Evolutionary conservation across 2,888 invertebrate genomes (phyloP).

Genomic region (Brachyopa scutellaris): DNA sequence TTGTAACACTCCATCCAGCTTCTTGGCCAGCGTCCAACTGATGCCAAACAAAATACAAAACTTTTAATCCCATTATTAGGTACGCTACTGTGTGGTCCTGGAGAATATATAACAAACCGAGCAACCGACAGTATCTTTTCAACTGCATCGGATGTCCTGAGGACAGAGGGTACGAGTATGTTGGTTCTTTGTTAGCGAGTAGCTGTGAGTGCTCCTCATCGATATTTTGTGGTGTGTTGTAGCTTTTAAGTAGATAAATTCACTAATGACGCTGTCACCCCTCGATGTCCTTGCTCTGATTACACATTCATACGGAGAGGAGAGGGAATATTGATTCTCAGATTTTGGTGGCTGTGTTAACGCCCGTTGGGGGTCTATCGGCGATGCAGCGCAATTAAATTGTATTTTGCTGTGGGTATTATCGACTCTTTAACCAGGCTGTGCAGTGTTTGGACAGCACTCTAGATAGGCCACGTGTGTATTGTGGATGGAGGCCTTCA

Average conservation of each 20-base stretch:
- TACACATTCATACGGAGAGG: not conserved
- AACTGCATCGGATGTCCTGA: constrained; percentile 40
- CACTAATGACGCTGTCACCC: constrained; percentile 59
- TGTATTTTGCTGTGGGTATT: constrained; percentile 59
- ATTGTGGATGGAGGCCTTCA: constrained; percentile 1
- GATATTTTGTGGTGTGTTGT: constrained; percentile 29
- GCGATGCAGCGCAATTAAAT: constrained; percentile 64
- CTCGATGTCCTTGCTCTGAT: constrained; percentile 18
- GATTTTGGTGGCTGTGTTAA: not conserved
- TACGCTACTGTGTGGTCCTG: constrained; percentile 8
- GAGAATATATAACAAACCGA: not conserved
- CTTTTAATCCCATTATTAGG: constrained; percentile 70
- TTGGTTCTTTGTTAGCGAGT: constrained; percentile 12
- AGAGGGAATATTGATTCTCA: too few relatives aligned
- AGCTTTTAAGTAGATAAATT: constrained; percentile 64
- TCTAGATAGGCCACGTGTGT: constrained; percentile 10
- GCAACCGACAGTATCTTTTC: constrained; percentile 24
- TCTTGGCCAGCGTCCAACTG: constrained; percentile 61
- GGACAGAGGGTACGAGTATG: not conserved
- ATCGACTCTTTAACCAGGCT: constrained; percentile 51
- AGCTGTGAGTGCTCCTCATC: constrained; percentile 12
- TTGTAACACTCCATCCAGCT: constrained; percentile 45
- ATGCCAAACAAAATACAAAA: constrained; percentile 66
- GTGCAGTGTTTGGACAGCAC: constrained; percentile 55
- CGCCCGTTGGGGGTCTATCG: not conserved